Percentiles rank a stretch among this genome's conserved stretches.
Conservation (phyloP, 2,797 vertebrate genomes). For the Pangasius mekongensis region DNA sequence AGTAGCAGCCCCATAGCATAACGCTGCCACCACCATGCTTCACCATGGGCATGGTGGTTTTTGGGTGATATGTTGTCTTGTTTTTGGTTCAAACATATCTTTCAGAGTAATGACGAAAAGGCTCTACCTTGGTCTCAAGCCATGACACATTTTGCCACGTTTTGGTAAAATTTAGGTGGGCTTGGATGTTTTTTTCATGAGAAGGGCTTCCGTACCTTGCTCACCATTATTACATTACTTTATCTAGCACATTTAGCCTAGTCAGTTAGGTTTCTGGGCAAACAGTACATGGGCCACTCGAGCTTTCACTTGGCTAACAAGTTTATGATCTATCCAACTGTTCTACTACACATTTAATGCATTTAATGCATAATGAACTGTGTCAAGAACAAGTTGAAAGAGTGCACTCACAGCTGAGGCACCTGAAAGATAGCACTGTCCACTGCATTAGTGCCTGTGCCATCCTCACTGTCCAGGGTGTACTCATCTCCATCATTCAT, state of each 20-base stretch:
- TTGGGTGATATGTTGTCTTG: background rate
- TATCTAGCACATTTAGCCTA: background rate
- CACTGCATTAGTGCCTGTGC: constrained; percentile 81
- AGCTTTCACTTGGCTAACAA: background rate
- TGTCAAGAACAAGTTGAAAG: background rate
- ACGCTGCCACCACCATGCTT: background rate
- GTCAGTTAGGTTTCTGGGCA: background rate
- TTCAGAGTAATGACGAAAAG: background rate
- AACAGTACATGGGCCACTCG: background rate
- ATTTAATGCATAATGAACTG: background rate
- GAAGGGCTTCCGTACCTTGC: background rate
- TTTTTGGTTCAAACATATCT: background rate
- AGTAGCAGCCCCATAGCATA: background rate
- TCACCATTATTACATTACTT: background rate
- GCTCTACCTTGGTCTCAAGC: background rate
- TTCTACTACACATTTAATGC: background rate
- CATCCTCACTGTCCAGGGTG: constrained; percentile 88
- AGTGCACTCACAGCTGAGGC: constrained; percentile 88
- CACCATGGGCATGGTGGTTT: no score
- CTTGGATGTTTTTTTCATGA: background rate
- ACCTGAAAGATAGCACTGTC: constrained; percentile 93
- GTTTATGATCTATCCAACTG: background rate
- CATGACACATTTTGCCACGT: background rate
- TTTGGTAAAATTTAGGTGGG: background rate
- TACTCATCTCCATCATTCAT: constrained; percentile 75